Evolutionary conservation across 37 sponge, comb jelly and placozoan species (phyloP).

Genomic region (Halisarca cf. caerulea): DNA sequence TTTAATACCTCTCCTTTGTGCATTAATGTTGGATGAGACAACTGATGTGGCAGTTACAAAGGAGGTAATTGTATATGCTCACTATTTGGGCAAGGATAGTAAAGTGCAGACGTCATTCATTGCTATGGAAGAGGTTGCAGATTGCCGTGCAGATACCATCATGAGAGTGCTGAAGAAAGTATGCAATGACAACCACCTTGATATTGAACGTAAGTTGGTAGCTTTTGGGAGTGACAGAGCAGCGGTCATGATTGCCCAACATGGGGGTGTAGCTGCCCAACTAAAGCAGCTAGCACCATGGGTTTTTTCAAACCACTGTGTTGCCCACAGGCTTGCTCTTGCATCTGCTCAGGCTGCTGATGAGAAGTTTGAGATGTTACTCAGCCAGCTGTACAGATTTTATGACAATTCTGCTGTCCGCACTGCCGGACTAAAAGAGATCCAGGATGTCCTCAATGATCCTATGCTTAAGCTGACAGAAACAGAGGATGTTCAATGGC

Average conservation of each 20-base stretch:
- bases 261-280: background rate
- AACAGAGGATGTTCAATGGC: too few species aligned
- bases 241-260: conserved; percentile 19
- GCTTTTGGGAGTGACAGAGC: conserved; percentile 34
- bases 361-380: conserved; percentile 8
- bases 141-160: background rate
- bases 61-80: background rate
- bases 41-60: background rate
- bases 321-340: too few species aligned
- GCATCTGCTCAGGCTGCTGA: too few species aligned
- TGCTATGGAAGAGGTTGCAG: background rate
- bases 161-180: background rate
- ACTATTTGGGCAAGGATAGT: background rate
- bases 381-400: conserved; percentile 37
- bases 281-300: background rate
- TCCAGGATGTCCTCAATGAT: conserved; percentile 39
- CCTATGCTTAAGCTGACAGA: conserved; percentile 35
- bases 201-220: conserved; percentile 17
- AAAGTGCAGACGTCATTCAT: background rate
- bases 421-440: conserved; percentile 30
- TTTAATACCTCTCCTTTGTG: background rate
- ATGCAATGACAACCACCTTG: background rate
- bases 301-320: too few species aligned
- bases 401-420: conserved; percentile 44
- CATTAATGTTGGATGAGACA: background rate